These are phyloP conservation scores for Thunnus maccoyii DNA, from an alignment of 2,113 vertebrate species.

Conservation along the genomic window DNA sequence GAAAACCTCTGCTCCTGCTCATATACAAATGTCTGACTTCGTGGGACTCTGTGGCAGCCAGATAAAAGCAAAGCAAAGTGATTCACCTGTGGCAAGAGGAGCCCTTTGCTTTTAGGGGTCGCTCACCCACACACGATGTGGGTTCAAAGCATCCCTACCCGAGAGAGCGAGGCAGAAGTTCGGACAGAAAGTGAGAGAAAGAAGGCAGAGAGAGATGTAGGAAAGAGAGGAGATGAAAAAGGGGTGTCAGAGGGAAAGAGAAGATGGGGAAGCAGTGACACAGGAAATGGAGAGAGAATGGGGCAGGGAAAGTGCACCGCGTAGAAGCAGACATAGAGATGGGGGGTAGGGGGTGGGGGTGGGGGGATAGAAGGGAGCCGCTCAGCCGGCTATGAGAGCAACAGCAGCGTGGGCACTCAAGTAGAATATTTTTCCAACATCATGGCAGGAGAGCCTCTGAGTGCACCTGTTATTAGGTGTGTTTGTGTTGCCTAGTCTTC, in stretches of 20 bases:
- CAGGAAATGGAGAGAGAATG: constrained; percentile 68
- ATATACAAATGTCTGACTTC: constrained; percentile 58
- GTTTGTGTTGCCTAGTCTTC: constrained; percentile 50
- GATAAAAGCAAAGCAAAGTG: constrained; percentile 76
- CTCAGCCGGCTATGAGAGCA: constrained; percentile 52
- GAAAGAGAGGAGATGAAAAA: constrained; percentile 40
- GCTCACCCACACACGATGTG: constrained; percentile 60
- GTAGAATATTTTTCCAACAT: constrained; percentile 69
- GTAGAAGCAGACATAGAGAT: constrained; percentile 23
- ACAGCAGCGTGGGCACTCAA: constrained; percentile 59
- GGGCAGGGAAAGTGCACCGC: constrained; percentile 46
- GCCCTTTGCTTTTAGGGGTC: constrained; percentile 73
- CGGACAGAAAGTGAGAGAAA: constrained; percentile 27
- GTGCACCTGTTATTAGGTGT: constrained; percentile 56
- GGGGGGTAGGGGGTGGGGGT: not conserved
- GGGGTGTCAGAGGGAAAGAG: constrained; percentile 38
- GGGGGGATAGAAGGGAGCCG: not conserved
- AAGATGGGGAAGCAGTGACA: constrained; percentile 57
- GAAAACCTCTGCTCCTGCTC: constrained; percentile 56
- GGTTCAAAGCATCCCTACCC: constrained; percentile 55
- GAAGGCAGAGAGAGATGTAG: not conserved
- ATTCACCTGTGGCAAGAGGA: constrained; percentile 75
- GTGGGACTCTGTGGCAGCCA: constrained; percentile 45
- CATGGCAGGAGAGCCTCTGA: constrained; percentile 56
- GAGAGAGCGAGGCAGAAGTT: constrained; percentile 27